Conservation (phyloP, 1,140 invertebrate genomes). For the Caenorhabditis brenneri region DNA sequence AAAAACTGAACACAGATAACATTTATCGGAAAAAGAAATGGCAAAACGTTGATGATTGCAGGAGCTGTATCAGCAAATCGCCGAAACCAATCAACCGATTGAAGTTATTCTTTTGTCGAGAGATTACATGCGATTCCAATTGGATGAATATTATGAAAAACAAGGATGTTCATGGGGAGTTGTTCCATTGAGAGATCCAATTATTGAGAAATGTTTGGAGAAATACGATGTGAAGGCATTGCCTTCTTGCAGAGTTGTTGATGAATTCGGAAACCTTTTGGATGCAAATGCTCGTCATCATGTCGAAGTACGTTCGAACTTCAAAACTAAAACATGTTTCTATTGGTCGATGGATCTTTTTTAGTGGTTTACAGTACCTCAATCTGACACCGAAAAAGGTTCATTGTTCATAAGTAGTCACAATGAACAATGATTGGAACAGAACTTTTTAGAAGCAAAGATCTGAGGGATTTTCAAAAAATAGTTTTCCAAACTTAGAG, state of each 20-base stretch:
- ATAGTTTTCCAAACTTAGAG: too few relatives aligned
- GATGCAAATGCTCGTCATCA: constrained; percentile 17
- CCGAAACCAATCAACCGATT: background rate
- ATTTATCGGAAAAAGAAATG: background rate
- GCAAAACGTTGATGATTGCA: background rate
- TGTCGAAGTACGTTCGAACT: constrained; percentile 13
- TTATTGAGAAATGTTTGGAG: constrained; percentile 24
- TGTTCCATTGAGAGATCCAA: constrained; percentile 23
- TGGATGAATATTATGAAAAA: constrained; percentile 34
- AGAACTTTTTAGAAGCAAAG: too few relatives aligned
- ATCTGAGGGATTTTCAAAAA: too few relatives aligned
- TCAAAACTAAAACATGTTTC: too few relatives aligned
- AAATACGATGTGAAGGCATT: constrained; percentile 24
- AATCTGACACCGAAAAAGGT: too few relatives aligned
- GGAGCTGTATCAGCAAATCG: constrained; percentile 32
- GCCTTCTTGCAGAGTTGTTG: constrained; percentile 29
- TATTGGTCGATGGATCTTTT: too few relatives aligned
- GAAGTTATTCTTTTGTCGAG: constrained; percentile 36
- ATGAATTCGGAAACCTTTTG: constrained; percentile 10
- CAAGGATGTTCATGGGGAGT: constrained; percentile 36
- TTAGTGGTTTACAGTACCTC: too few relatives aligned
- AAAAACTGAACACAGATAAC: constrained; percentile 4
- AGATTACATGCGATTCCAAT: constrained; percentile 43
- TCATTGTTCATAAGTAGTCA: too few relatives aligned
- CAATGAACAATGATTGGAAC: too few relatives aligned